phyloP scores from a whole-genome alignment of 2,888 invertebrate species.

The Pseudeuparius sepicola region DNA sequence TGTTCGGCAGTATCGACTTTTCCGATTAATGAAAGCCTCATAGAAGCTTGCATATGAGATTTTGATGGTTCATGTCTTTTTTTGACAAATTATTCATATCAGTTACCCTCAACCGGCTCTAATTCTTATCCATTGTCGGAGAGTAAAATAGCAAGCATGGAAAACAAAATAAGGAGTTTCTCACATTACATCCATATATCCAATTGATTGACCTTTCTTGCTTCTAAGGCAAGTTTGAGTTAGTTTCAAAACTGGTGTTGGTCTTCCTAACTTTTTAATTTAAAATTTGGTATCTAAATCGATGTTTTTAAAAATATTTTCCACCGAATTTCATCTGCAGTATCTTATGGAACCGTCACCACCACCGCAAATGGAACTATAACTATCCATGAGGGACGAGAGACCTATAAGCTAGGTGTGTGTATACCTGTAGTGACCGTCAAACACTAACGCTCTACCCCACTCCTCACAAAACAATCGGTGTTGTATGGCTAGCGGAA shows the following conservation, averaged over 20 bases:
- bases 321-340: too few species aligned
- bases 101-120: not conserved
- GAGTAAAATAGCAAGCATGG: not conserved
- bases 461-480: too few species aligned
- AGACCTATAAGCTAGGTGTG: too few species aligned
- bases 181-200: constrained; percentile 1
- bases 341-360: too few species aligned
- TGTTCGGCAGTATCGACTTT: constrained; percentile 12
- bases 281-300: not conserved
- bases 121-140: constrained; percentile 1
- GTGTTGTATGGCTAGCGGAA: too few species aligned
- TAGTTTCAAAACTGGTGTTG: not conserved
- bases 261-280: constrained; percentile 1
- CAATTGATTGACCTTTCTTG: too few species aligned
- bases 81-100: constrained; percentile 1
- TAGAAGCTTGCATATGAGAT: not conserved
- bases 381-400: too few species aligned
- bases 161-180: constrained; percentile 1
- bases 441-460: too few species aligned
- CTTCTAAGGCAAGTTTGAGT: not conserved
- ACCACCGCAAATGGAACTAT: too few species aligned
- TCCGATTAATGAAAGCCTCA: constrained; percentile 8
- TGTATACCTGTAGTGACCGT: too few species aligned
- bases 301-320: constrained; percentile 1
- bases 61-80: constrained; percentile 1